Evolutionary conservation across 2,797 vertebrate genomes (phyloP), one percentile per base, ranked within the genome.

Genomic region (Bradypodion pumilum): DNA sequence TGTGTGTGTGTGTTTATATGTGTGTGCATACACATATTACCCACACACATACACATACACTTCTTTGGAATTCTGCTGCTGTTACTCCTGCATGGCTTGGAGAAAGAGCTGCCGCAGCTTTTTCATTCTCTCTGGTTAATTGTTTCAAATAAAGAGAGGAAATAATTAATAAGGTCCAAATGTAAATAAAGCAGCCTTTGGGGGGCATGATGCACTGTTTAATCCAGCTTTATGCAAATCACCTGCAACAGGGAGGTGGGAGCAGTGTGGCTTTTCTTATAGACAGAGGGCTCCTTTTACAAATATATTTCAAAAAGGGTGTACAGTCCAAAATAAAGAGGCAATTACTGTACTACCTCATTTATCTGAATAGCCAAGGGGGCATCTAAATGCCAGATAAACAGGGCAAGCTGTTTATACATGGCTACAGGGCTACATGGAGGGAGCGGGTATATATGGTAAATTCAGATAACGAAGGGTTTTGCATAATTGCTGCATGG

Each of bases 111-210:
- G 32, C 1, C 32, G 70, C 65, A 46, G 78, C 5, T 9, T 65
- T 90, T 88, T 89, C 91, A 84, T 89, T 92, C 92, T 86, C 82
- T 69, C 81, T 86, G 35, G 32, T 62, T 91, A 91, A 94, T 93
- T 93, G 84, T 90, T 90, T 91, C 87, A 81, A 88, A 81, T 77
- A 93, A 93, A 91, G 84, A 79, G 62, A 75, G 78, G 85, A 90
- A 92, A 90, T 89, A 88, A 93, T 93, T 95, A 94, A 87, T 89
- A 92, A 90, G 49, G 65, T 72, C 81, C 73, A 77, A 60, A 49
- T 68, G 88, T 86, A 87, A 90, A 83, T 77, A 68, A 74, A 85
- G 74, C 78, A 86, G 81, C 80, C 90, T 87, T 89, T 40, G 72
- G 70, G 80, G 87, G 90, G 83, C 32, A 90, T 56, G 66, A 91